Evolutionary conservation across 2,797 vertebrate species (phyloP), one percentile per base, ranked within the genome.

Genomic region (Paramormyrops hopkinsi): DNA sequence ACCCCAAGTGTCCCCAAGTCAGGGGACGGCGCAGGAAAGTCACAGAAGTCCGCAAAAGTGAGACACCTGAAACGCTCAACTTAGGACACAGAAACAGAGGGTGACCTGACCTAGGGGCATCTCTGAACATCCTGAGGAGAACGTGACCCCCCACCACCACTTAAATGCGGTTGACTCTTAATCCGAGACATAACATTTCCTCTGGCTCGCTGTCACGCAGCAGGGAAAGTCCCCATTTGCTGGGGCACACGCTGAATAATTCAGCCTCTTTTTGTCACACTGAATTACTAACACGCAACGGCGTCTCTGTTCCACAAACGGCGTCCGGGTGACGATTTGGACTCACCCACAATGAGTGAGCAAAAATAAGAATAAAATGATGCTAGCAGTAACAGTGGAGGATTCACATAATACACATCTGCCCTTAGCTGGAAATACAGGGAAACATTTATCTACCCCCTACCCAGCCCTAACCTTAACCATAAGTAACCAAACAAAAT

Each of bases 281-380:
- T 84, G 89, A 90, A 84, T 90, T 83, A 65, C 79, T 76, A 89
- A 65, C 48, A 86, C 11, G 9, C 48, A 73, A 83, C 11, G 8
- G 19, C 14, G 4, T 50, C 59, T 86, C 44, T 2, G 3, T 56
- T 46, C 62, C 3, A 48, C 82, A 46, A 56, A 4, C 54, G 14
- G 44, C 41, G 6, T 88, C 11, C 37, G 53, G 9, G 29, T 29
- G 54, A 56, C 11, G 50, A 33, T 1, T 50, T 44, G 22, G 4
- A 84, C 50, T 33, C 11, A 65, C 41, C 7, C 19, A 25, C 44
- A n/a, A 9, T 33, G 19, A 87, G 69, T 22, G n/a, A 22, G 29
- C 37, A 11, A 14, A 14, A 4, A 82, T 9, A 56, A 7, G 19
- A 4, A 82, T 19, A 56, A 83, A 46, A 8, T 37, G 22, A 53